Base-by-base conservation (phyloP, 2,888 invertebrate species). In the Trachelus tabidus region DNA sequence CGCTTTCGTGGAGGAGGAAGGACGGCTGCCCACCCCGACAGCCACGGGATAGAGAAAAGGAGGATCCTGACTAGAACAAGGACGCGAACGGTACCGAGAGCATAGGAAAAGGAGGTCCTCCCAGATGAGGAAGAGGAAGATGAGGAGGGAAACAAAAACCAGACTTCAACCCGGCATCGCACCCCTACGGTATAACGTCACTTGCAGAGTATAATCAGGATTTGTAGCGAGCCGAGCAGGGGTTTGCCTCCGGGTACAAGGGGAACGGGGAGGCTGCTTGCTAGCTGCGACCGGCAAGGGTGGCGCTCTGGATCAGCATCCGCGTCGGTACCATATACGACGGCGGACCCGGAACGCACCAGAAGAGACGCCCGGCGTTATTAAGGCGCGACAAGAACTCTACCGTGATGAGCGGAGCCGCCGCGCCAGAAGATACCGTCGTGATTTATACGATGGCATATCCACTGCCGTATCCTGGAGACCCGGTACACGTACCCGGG, bases 171-270 rank as follows among this genome's bases (percentile, higher is more conserved):
- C 87, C 87, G 84, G 86, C 88, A 87, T 88, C 87, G 88, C 85
- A 86, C 87, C 88, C 89, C 87, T 86, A 84, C 87, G 88, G 88
- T 86, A 87, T 89, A 91, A 92, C 89, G 92, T 92, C 92, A 92
- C 89, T 91, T 89, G 91, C 92, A 92, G 92, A 91, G 90, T 91
- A 92, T 92, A 92, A 92, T 92, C 92, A 92, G 92, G 92, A 92
- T 92, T 92, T 92, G 92, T 92, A 91, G 92, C 90, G 89, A 90
- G 87, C 85, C 86, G 82, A 75, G 78, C 75, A 40, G 73, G 71
- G 75, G 80, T 81, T 84, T 79, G 80, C 79, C 79, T 80, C 68
- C 75, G 76, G 34, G 77, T 74, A 12, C 31, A 69, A 69, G 31
- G 11, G 31, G 69, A 9, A 34, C 34, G 30, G 15, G 69, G 6